phyloP scores from a whole-genome alignment of 2,113 vertebrate genomes.

The Chlorocebus sabaeus region DNA sequence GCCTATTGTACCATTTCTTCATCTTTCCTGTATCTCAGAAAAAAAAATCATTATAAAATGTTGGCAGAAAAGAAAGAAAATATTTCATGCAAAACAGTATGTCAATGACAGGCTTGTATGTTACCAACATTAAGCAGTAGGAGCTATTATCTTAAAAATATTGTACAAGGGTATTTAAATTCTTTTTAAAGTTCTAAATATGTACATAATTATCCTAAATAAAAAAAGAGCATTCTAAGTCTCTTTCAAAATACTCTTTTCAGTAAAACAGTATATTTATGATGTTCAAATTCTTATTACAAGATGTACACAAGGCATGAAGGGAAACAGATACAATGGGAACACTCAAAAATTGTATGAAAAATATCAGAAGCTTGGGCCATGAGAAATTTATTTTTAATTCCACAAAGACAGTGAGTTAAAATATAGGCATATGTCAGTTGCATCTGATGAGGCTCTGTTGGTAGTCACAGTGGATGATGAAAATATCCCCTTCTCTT shows the following conservation, averaged over 20 bases:
- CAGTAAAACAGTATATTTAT: not conserved
- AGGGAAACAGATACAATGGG: not conserved
- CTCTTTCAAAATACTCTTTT: not conserved
- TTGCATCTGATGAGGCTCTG: not conserved
- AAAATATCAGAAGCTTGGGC: not conserved
- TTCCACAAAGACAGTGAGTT: not conserved
- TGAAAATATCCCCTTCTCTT: not conserved
- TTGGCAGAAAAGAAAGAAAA: not conserved
- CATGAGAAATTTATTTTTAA: not conserved
- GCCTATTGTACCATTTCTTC: not conserved
- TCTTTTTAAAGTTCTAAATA: not conserved
- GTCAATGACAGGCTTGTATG: not conserved
- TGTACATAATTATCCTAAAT: not conserved
- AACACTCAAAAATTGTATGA: not conserved
- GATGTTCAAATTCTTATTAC: not conserved
- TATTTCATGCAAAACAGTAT: not conserved
- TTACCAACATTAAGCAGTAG: not conserved
- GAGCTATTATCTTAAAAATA: not conserved
- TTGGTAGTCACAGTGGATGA: not conserved
- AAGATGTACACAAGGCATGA: not conserved
- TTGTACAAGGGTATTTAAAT: not conserved
- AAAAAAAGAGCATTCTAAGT: not conserved
- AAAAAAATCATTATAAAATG: not conserved
- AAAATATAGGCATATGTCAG: not conserved
- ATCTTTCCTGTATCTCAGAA: not conserved